Evolutionary conservation across 1,140 invertebrate genomes (phyloP).

Genomic region (Fopius arisanus): DNA sequence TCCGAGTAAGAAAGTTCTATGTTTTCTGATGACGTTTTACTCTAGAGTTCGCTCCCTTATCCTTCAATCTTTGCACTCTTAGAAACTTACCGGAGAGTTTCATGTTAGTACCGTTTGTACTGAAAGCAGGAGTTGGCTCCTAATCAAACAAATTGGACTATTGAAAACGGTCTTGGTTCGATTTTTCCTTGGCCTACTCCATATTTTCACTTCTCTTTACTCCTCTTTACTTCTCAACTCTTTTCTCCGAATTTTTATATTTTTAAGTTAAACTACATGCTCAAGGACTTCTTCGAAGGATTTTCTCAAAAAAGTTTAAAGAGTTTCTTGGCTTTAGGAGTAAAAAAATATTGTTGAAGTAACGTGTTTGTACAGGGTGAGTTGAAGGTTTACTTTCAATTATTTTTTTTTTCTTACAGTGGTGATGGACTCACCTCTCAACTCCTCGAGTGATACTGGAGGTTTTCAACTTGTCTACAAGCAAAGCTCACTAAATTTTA

Average conservation of each 20-base stretch:
- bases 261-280: constrained; percentile 17
- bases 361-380: neutral
- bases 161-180: constrained; percentile 5
- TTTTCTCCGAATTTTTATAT: constrained; percentile 14
- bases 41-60: neutral
- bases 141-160: constrained; percentile 34
- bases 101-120: constrained; percentile 28
- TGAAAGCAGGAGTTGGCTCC: constrained; percentile 32
- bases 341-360: constrained; percentile 10
- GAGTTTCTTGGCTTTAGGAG: neutral
- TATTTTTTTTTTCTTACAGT: constrained; percentile 61
- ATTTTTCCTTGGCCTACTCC: neutral
- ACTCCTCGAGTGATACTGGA: constrained; percentile 70
- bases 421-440: constrained; percentile 68
- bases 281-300: constrained; percentile 9
- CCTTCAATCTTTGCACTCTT: neutral
- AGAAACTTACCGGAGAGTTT: neutral
- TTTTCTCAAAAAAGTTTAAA: constrained; percentile 13
- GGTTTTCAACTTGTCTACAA: constrained; percentile 71
- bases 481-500: constrained; percentile 65
- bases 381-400: constrained; percentile 4
- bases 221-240: constrained; percentile 10
- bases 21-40: neutral
- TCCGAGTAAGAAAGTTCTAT: constrained; percentile 13
- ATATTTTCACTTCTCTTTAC: neutral